Percentiles rank a stretch among this genome's conserved stretches.
Conservation (phyloP, 2,888 invertebrate genomes). For the Perizoma affinitatum region DNA sequence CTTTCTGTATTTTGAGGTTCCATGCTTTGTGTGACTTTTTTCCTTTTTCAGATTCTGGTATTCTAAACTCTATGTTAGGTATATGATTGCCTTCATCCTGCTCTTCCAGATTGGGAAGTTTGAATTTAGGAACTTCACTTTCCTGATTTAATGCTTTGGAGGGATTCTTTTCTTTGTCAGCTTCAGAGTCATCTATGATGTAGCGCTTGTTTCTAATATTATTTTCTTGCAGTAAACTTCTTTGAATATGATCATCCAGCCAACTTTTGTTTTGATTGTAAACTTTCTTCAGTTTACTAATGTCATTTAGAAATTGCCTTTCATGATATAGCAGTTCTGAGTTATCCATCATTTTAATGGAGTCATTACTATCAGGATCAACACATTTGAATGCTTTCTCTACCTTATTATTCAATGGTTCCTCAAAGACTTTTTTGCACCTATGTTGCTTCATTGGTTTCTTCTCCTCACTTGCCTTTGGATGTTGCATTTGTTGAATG, state of each 20-base stretch:
- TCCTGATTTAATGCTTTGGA: background rate
- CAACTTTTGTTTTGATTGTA: conserved; percentile 74
- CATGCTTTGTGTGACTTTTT: conserved; percentile 18
- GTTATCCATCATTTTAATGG: conserved; percentile 42
- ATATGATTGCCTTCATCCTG: conserved; percentile 8
- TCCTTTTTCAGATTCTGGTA: conserved; percentile 32
- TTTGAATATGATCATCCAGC: conserved; percentile 70
- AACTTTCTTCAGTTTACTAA: conserved; percentile 64
- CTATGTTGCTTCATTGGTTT: conserved; percentile 57
- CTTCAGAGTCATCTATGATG: conserved; percentile 5
- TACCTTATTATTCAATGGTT: conserved; percentile 61
- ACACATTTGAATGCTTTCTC: conserved; percentile 67
- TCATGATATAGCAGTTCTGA: conserved; percentile 48
- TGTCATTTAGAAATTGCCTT: conserved; percentile 64
- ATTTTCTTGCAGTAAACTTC: conserved; percentile 47
- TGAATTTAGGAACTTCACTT: conserved; percentile 9
- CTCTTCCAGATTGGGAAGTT: conserved; percentile 12
- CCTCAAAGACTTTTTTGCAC: conserved; percentile 75
- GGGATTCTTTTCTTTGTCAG: conserved; percentile 9
- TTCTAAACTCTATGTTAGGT: conserved; percentile 9
- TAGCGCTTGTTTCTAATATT: conserved; percentile 16
- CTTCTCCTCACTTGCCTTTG: conserved; percentile 51
- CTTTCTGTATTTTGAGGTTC: conserved; percentile 14
- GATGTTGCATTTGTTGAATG: conserved; percentile 53
- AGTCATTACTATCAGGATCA: conserved; percentile 49